Evolutionary conservation across 2,797 vertebrate genomes (phyloP).

Genomic region (Helarctos malayanus): DNA sequence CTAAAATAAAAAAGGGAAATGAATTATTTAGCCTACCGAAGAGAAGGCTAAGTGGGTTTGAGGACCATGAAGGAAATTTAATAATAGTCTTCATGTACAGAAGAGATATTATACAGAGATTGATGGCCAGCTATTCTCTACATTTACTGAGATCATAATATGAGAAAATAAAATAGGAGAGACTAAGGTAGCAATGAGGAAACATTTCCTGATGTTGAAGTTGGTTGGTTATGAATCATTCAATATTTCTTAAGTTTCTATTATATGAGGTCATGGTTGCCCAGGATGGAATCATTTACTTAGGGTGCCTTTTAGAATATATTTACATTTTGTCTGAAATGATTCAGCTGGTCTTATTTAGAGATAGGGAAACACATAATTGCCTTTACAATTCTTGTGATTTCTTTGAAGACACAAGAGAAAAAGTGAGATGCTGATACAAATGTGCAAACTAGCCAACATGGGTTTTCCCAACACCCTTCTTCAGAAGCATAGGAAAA

Average conservation of each 20-base stretch:
- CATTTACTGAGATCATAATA: conserved; percentile 63
- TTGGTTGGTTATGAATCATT: conserved; percentile 58
- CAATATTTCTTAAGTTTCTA: conserved; percentile 66
- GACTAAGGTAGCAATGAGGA: background rate
- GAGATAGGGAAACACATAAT: background rate
- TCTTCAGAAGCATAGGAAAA: conserved; percentile 27
- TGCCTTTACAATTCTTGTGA: background rate
- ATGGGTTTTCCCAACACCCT: background rate
- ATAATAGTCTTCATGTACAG: conserved; percentile 69
- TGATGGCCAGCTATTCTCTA: conserved; percentile 51
- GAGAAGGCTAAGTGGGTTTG: conserved; percentile 73
- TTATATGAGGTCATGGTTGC: conserved; percentile 22
- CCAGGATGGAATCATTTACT: conserved; percentile 10
- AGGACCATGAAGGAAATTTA: conserved; percentile 78
- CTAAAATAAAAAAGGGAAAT: conserved; percentile 62
- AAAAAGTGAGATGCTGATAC: background rate
- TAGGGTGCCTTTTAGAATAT: background rate
- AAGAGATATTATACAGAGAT: conserved; percentile 67
- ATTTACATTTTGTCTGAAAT: conserved; percentile 58
- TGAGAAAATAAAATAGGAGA: conserved; percentile 69
- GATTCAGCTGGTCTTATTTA: background rate
- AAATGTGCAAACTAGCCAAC: background rate
- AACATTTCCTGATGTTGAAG: conserved; percentile 73
- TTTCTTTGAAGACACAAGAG: background rate
- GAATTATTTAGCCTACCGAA: conserved; percentile 76